A percentile compares a stretch with the other conserved stretches of the same genome.
Evolutionary conservation across 2,113 vertebrate species (phyloP).

Genomic region (Etia nguti): DNA sequence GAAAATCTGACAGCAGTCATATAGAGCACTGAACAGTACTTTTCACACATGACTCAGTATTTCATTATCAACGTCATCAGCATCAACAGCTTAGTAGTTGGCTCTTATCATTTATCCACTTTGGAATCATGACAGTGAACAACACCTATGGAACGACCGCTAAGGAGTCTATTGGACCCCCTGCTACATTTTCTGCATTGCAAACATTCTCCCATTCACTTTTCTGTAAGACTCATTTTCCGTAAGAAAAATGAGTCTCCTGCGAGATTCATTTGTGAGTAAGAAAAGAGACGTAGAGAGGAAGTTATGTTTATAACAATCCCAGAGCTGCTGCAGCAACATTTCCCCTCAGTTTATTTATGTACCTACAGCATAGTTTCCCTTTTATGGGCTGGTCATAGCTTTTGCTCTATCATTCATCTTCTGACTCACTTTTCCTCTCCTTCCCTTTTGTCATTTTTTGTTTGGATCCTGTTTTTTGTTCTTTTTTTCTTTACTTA

Average conservation of each 20-base stretch:
- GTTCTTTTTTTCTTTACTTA: not conserved
- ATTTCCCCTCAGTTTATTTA: constrained; percentile 52
- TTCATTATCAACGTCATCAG: not conserved
- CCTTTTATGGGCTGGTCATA: constrained; percentile 54
- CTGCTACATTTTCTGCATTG: not conserved
- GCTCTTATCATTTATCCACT: not conserved
- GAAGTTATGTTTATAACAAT: constrained; percentile 49
- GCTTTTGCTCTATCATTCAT: constrained; percentile 18
- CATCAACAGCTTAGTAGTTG: not conserved
- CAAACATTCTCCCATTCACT: not conserved
- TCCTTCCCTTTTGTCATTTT: not conserved
- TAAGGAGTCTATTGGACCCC: not conserved
- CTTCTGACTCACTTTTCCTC: constrained; percentile 33
- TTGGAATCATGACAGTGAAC: not conserved
- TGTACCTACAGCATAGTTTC: constrained; percentile 56
- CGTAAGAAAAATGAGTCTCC: not conserved
- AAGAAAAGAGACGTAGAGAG: constrained; percentile 4
- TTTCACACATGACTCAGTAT: not conserved
- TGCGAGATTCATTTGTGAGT: not conserved
- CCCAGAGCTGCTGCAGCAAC: constrained; percentile 13
- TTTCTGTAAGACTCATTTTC: not conserved
- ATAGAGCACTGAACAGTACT: not conserved
- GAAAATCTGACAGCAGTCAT: not conserved
- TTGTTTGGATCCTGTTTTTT: not conserved
- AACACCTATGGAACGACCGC: not conserved